phyloP scores from a whole-genome alignment of 2,888 invertebrate species.

The Limnephilus marmoratus region DNA sequence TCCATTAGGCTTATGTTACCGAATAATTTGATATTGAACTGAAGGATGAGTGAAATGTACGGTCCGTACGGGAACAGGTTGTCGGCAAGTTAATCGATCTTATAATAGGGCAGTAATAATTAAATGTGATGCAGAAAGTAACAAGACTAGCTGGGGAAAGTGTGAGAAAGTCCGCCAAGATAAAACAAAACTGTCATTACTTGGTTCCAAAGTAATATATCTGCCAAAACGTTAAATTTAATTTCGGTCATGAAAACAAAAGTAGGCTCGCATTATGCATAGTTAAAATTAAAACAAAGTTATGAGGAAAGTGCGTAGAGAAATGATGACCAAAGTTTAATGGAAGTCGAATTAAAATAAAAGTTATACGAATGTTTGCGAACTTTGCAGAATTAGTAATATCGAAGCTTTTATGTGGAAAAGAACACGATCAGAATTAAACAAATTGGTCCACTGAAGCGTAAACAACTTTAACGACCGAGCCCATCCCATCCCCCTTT shows the following conservation, averaged over 20 bases:
- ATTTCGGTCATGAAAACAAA: background rate
- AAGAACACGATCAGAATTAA: conserved; percentile 46
- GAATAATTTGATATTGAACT: background rate
- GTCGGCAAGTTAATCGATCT: background rate
- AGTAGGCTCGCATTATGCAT: background rate
- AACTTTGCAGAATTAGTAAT: conserved; percentile 12
- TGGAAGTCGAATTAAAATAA: conserved; percentile 40
- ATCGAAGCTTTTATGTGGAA: conserved; percentile 22
- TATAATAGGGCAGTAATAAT: background rate
- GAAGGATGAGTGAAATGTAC: background rate
- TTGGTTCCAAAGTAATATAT: background rate
- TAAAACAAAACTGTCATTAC: background rate
- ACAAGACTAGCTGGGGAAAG: background rate
- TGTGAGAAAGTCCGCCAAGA: background rate
- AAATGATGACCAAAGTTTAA: conserved; percentile 42
- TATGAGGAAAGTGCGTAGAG: background rate
- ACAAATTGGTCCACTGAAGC: conserved; percentile 45
- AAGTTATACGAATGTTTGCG: conserved; percentile 33
- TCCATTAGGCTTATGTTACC: background rate
- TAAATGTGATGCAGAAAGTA: background rate
- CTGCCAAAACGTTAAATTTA: background rate
- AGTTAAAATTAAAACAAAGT: background rate
- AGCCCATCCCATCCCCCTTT: conserved; percentile 13
- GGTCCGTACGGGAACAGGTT: background rate
- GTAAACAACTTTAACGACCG: conserved; percentile 44